A percentile compares a stretch with the other conserved stretches of the same genome.
Evolutionary conservation across 2,888 invertebrate genomes (phyloP).

Genomic region (Scaptomyza reducta): DNA sequence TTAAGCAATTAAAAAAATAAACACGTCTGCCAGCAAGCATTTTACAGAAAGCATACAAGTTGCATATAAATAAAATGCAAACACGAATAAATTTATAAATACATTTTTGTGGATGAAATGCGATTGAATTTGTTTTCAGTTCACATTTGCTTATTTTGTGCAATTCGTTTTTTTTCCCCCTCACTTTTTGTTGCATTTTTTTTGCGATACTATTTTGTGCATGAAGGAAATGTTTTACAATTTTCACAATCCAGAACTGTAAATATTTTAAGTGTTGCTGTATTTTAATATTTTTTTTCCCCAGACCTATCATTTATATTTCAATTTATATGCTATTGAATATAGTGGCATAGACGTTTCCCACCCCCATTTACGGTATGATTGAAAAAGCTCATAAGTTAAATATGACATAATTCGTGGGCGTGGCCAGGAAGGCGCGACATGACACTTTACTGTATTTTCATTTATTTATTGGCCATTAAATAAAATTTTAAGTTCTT

Average conservation of each 20-base stretch:
- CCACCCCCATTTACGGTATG: constrained; percentile 2
- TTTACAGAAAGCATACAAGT: constrained; percentile 46
- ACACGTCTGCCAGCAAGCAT: constrained; percentile 60
- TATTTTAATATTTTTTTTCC: constrained; percentile 29
- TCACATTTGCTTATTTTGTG: constrained; percentile 28
- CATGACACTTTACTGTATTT: constrained; percentile 17
- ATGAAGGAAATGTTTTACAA: constrained; percentile 71
- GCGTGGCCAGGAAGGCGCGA: constrained; percentile 4
- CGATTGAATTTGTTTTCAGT: constrained; percentile 51
- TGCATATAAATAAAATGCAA: constrained; percentile 44
- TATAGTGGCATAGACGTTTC: constrained; percentile 18
- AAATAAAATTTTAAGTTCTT: constrained; percentile 8
- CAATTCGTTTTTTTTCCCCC: constrained; percentile 4
- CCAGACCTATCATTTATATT: constrained; percentile 65
- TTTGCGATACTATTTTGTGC: constrained; percentile 19
- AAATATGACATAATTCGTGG: constrained; percentile 26
- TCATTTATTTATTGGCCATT: constrained; percentile 22
- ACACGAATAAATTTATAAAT: constrained; percentile 58
- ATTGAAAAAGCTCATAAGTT: constrained; percentile 55
- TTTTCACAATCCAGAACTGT: constrained; percentile 65
- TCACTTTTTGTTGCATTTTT: constrained; percentile 12
- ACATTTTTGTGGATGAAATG: constrained; percentile 56
- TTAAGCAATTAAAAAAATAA: constrained; percentile 73
- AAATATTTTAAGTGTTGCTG: constrained; percentile 69
- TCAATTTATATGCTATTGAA: constrained; percentile 71